These are phyloP conservation scores for Drosophila dunni DNA, from an alignment of 1,140 invertebrate species.

Conservation along the genomic window DNA sequence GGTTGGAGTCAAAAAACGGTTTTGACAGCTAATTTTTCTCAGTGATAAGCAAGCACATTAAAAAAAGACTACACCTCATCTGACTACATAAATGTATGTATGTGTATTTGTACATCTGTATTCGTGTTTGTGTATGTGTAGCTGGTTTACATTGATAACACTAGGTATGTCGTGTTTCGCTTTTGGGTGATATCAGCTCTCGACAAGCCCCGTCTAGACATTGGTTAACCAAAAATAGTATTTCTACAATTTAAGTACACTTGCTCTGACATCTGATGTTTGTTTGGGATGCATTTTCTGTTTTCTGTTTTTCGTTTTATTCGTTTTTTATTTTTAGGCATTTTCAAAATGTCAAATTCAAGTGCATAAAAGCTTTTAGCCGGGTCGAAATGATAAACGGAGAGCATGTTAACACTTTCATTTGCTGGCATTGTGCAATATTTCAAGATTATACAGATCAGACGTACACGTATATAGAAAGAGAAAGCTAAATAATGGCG, in stretches of 20 bases:
- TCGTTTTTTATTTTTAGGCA: slow-evolving; percentile 54
- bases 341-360: slow-evolving; percentile 71
- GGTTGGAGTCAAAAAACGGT: background rate
- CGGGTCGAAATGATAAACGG: slow-evolving; percentile 19
- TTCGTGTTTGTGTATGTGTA: slow-evolving; percentile 25
- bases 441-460: slow-evolving; percentile 36
- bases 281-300: slow-evolving; percentile 23
- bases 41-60: slow-evolving; percentile 43
- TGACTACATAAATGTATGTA: slow-evolving; percentile 25
- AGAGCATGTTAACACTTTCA: slow-evolving; percentile 36
- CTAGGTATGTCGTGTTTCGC: slow-evolving; percentile 22
- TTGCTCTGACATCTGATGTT: slow-evolving; percentile 16
- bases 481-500: slow-evolving; percentile 61
- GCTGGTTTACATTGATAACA: slow-evolving; percentile 73
- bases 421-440: slow-evolving; percentile 26
- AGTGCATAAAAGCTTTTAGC: slow-evolving; percentile 57
- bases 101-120: background rate
- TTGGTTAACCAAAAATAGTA: slow-evolving; percentile 67
- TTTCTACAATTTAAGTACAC: slow-evolving; percentile 28
- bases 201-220: slow-evolving; percentile 53
- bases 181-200: slow-evolving; percentile 41
- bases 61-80: slow-evolving; percentile 11
- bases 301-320: slow-evolving; percentile 2
- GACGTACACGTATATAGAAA: slow-evolving; percentile 24
- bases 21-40: slow-evolving; percentile 3